These are phyloP conservation scores for Melanogrammus aeglefinus DNA, from an alignment of 2,797 vertebrate genomes.

Conservation along the genomic window DNA sequence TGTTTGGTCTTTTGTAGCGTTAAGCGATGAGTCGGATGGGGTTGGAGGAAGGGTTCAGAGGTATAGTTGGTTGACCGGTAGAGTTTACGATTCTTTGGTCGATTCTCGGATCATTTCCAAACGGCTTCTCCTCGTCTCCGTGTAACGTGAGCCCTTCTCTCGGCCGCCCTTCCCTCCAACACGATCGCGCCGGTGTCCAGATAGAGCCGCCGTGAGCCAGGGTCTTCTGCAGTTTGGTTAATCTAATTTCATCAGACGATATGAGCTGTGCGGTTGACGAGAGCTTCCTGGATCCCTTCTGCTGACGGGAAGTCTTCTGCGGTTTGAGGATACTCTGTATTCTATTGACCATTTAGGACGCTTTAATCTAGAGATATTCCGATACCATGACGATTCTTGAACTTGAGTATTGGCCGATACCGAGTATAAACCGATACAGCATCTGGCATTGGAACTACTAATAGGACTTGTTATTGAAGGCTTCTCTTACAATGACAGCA, in stretches of 20 bases:
- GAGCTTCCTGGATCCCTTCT: neutral
- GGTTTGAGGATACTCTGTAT: neutral
- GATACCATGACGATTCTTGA: no score
- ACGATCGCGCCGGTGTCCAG: neutral
- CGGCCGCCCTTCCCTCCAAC: neutral
- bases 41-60: slow-evolving; percentile 8
- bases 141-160: neutral
- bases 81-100: neutral
- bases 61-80: slow-evolving; percentile 22
- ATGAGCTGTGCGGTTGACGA: neutral
- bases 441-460: no score
- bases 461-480: no score
- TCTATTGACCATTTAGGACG: neutral
- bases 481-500: no score
- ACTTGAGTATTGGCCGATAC: no score
- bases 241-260: neutral
- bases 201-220: neutral
- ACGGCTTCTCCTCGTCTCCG: neutral
- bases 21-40: neutral
- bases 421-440: no score
- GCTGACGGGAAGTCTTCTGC: neutral
- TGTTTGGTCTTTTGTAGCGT: slow-evolving; percentile 12
- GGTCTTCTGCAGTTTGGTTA: neutral
- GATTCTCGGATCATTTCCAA: neutral
- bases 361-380: neutral